These are phyloP conservation scores for Pantala flavescens DNA, from an alignment of 1,140 invertebrate species.

Conservation along the genomic window DNA sequence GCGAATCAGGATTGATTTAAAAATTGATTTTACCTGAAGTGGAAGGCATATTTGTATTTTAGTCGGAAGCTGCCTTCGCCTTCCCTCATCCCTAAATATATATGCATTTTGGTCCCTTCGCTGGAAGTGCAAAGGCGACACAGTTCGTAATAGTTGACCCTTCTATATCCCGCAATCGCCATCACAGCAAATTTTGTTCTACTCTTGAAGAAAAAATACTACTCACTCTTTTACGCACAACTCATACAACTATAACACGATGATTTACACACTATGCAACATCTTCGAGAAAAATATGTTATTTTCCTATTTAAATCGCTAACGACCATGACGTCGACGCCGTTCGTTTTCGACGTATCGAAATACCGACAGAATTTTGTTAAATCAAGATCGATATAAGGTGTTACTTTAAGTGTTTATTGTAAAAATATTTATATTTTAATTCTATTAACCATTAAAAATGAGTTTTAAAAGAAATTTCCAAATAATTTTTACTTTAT, in stretches of 20 bases:
- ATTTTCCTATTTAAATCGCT: neutral
- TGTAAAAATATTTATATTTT: too few species aligned
- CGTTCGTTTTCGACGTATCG: neutral
- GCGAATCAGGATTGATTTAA: too few species aligned
- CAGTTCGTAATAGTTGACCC: conserved; percentile 58
- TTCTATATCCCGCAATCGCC: conserved; percentile 49
- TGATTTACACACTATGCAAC: neutral
- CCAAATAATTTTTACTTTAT: neutral
- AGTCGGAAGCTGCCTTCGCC: conserved; percentile 46
- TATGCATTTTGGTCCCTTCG: conserved; percentile 50
- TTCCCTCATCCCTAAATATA: conserved; percentile 54
- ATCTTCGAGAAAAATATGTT: neutral
- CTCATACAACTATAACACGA: neutral
- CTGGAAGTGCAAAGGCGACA: conserved; percentile 56
- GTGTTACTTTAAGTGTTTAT: neutral
- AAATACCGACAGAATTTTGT: neutral
- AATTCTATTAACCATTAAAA: neutral
- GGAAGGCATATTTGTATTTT: conserved; percentile 54
- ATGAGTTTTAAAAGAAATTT: neutral
- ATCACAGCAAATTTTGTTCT: neutral
- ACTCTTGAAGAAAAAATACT: neutral
- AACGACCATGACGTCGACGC: conserved; percentile 6
- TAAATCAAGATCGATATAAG: neutral
- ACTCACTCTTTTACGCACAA: neutral
- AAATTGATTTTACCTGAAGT: conserved; percentile 40